Base-by-base conservation (phyloP, 2,797 vertebrate species). In the Muscicapa striata region DNA sequence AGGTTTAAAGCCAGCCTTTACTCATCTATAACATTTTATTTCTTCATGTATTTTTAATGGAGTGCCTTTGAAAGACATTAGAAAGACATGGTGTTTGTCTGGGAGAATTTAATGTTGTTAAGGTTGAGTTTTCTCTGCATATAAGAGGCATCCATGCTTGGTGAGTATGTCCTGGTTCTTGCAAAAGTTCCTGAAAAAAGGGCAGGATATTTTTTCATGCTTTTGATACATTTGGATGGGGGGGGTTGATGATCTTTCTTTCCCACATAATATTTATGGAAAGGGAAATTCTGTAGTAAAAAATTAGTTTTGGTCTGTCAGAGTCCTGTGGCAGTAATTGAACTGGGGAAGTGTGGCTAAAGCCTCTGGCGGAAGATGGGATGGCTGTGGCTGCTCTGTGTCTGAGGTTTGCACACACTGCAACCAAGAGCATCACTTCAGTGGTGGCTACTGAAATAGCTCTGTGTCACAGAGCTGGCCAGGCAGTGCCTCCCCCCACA, bases 301-400 rank as follows among this genome's bases (percentile, higher is more conserved):
- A 38, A 55, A 86, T 29, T 7, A 34, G 11, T 19, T 73, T 45
- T 69, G 30, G 5, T 86, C 29, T 54, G 15, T 13, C 36, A 66
- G 63, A 64, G 51, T 55, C 36, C 54, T 29, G 30, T 45, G 36
- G 32, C 23, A 34, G 27, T 10, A 27, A 7, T 14, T 36, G 11
- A 46, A 15, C 6, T 21, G 38, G 23, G 24, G 34, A 63, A 76
- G 36, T 6, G 4, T 6, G 8, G 46, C 8, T 40, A 16, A 82
- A 12, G 8, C 49, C 9, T 18, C 41, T 69, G 45, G 23, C 48
- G 45, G 18, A 41, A 12, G 46, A 4, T 52, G 40, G 29, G 30
- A 13, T 20, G 24, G 46, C 6, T 22, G 16, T 14, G 38, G 23
- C 23, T 76, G n/a, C 38, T 57, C 0, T 0, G 9, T 38, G n/a